Base-by-base conservation (phyloP, 2,888 invertebrate species). In the Pogonocherus hispidulus region DNA sequence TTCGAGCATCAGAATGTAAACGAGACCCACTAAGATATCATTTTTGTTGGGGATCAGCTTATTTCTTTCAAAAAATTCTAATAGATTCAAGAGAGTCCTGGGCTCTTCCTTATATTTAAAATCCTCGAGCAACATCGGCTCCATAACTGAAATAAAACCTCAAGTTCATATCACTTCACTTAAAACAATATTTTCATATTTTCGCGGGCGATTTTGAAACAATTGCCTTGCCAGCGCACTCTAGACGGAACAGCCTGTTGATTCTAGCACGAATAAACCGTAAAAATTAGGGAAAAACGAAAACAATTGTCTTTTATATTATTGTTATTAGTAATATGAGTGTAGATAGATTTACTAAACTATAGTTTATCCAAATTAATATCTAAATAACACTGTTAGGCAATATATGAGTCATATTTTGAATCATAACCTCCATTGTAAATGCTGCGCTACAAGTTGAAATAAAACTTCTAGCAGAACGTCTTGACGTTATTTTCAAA, bases 1-100 rank as follows among this genome's bases (percentile, higher is more conserved):
- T 76, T 86, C 86, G 20, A 85, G 69, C 83, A 84, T 84, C 27
- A 85, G 60, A 59, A 85, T 75, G 69, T 84, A 84, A 23, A 85
- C 72, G 32, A 85, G 74, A 60, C 83, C 79, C n/a, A 80, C 80
- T 57, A 85, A 68, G 18, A 84, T 77, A 70, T 86, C 85, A 64
- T 72, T 73, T 75, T 70, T 75, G 32, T 69, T 72, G 19, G 70
- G 67, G 4, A 44, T 44, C 27, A 62, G 51, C 16, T 62, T 59
- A 9, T 63, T 57, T 47, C 52, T 57, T 72, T 79, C 69, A 20
- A 80, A 73, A 66, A 66, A 79, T 55, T 73, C 67, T 47, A 83
- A 66, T 32, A 84, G 69, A 60, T 80, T 80, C 62, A 71, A 57
- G 37, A 84, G 76, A 68, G 78, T 82, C 77, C 71, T 66, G 32